Base-by-base conservation (phyloP, 2,888 invertebrate species). In the Erebia epiphron region DNA sequence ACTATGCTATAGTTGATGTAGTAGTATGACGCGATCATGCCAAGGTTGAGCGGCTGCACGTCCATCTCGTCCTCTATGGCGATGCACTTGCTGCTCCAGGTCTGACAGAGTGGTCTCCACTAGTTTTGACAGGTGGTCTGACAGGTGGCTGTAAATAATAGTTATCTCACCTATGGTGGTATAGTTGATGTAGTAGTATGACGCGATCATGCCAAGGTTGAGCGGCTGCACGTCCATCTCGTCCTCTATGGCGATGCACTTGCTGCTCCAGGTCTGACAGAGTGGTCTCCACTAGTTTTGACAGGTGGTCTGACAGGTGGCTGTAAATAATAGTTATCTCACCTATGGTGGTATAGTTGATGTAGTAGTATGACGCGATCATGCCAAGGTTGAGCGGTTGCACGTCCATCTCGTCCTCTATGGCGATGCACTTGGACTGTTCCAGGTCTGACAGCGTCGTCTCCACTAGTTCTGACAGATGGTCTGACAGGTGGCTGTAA, bases 281-380 rank as follows among this genome's bases (percentile, higher is more conserved):
- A 0, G 99, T 99, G 71, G 96, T 97, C 90, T 99, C 99, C 1
- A 99, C 99, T 74, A 99, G 91, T 90, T 99, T 99, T 0, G 99
- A 99, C 50, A 99, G 94, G 89, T 99, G 99, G 92, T 99, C 99
- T 0, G 99, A 99, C 67, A 99, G 93, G 93, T 99, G 99, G 65
- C 99, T 95, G 89, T 4, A 61, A 18, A 14, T 1, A 56, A 21
- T 21, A 21, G 21, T 21, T 21, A 21, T 1, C 61, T 35, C 83
- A 97, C 97, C 97, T 71, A 99, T 99, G 0, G 99, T 99, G 0
- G 99, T 99, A 82, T 99, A 99, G 89, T 99, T 99, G 82, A 99
- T 99, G 91, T 99, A 99, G 89, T 99, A 99, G 91, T 99, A 99
- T 0, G 99, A 99, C 0, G 99, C 99, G 86, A 99, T 99, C 99